These are phyloP conservation scores for Thermophis baileyi DNA, from an alignment of 2,113 vertebrate genomes.

Conservation along the genomic window DNA sequence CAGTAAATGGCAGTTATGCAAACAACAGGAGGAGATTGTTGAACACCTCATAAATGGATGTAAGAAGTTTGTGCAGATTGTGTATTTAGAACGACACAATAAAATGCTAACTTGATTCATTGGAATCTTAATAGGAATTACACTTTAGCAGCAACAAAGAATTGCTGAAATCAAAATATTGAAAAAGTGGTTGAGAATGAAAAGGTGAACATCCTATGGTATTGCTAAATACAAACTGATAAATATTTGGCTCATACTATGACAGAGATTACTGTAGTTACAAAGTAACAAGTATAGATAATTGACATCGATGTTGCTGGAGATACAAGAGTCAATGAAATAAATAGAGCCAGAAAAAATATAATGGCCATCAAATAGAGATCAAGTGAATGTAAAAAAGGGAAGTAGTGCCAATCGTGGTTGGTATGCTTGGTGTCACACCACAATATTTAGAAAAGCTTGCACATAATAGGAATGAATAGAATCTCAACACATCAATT, in stretches of 20 bases:
- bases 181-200: background rate
- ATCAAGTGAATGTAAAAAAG: background rate
- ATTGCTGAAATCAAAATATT: background rate
- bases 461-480: background rate
- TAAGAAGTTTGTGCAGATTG: background rate
- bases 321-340: background rate
- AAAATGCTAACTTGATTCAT: background rate
- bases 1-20: background rate
- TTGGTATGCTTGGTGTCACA: background rate
- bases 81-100: background rate
- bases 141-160: background rate
- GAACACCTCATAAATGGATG: background rate
- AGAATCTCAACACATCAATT: background rate
- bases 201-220: background rate
- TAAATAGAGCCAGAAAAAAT: background rate
- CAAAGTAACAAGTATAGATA: background rate
- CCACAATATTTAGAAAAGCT: background rate
- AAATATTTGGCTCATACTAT: background rate
- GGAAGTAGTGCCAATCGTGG: background rate
- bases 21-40: background rate
- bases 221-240: background rate
- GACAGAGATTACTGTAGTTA: background rate
- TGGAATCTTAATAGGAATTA: background rate
- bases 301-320: background rate
- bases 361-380: background rate